Conservation (phyloP, 2,113 vertebrate species). For the Chloropsis hardwickii region DNA sequence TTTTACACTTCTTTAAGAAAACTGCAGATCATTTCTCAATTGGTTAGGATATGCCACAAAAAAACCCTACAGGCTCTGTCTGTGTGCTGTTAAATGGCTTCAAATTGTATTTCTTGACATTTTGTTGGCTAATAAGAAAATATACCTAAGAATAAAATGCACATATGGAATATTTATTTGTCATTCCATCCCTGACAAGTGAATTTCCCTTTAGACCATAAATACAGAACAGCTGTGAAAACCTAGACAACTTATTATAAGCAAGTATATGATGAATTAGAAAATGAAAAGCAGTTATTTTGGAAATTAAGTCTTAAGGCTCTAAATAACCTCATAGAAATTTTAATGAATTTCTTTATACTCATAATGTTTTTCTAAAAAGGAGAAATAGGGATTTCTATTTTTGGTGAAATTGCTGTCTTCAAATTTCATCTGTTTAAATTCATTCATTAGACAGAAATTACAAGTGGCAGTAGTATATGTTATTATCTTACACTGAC, state of each 20-base stretch:
- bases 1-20: not conserved
- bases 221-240: conserved; percentile 58
- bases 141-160: not conserved
- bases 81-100: not conserved
- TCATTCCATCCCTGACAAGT: conserved; percentile 35
- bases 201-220: conserved; percentile 29
- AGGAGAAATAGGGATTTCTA: not conserved
- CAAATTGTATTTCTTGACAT: conserved; percentile 8
- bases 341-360: not conserved
- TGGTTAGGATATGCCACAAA: not conserved
- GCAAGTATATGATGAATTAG: not conserved
- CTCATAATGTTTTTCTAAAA: not conserved
- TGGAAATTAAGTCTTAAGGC: not conserved
- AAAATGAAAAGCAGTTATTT: conserved; percentile 22
- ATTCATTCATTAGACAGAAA: not conserved
- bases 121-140: conserved; percentile 22
- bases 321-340: not conserved
- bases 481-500: not conserved
- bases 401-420: not conserved
- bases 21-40: not conserved
- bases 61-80: not conserved
- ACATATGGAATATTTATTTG: conserved; percentile 38
- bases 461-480: not conserved
- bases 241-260: not conserved
- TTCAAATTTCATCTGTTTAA: not conserved